Evolutionary conservation across 1,140 invertebrate species (phyloP).

Genomic region (Pararge aegeria): DNA sequence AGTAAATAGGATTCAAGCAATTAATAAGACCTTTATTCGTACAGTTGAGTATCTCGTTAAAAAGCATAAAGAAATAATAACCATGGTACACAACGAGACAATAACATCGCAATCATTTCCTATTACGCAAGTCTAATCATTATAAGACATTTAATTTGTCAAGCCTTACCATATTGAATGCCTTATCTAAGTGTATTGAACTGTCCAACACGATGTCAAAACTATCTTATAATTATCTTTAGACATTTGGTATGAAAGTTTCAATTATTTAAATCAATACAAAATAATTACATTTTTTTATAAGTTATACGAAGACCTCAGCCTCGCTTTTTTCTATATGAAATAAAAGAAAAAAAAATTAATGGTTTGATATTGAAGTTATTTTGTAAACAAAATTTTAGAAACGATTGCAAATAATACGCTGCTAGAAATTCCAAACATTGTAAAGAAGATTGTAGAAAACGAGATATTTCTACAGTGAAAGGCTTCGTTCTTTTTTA

Average conservation of each 20-base stretch:
- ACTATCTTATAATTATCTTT: neutral
- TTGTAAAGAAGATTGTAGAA: neutral
- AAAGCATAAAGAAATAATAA: conserved; percentile 11
- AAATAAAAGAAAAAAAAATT: no score
- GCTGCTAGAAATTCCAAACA: neutral
- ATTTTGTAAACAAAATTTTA: neutral
- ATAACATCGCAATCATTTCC: neutral
- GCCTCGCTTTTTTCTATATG: no score
- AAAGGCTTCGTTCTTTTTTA: conserved; percentile 18
- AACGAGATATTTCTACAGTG: conserved; percentile 10
- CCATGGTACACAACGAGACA: neutral
- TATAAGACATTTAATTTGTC: conserved; percentile 8
- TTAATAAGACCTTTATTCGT: conserved; percentile 5
- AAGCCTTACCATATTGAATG: neutral
- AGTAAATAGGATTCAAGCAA: conserved; percentile 1
- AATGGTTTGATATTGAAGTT: no score
- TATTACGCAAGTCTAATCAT: conserved; percentile 2
- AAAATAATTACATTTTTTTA: neutral
- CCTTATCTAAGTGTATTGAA: conserved; percentile 1
- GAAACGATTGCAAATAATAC: neutral
- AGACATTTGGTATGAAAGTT: conserved; percentile 1
- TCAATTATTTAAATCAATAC: neutral
- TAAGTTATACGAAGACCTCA: no score
- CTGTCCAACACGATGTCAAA: neutral
- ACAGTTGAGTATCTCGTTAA: conserved; percentile 9